Percentiles rank a stretch among this genome's conserved stretches.
Evolutionary conservation across 2,113 vertebrate species (phyloP).

Genomic region (Melanerpes aurifrons): DNA sequence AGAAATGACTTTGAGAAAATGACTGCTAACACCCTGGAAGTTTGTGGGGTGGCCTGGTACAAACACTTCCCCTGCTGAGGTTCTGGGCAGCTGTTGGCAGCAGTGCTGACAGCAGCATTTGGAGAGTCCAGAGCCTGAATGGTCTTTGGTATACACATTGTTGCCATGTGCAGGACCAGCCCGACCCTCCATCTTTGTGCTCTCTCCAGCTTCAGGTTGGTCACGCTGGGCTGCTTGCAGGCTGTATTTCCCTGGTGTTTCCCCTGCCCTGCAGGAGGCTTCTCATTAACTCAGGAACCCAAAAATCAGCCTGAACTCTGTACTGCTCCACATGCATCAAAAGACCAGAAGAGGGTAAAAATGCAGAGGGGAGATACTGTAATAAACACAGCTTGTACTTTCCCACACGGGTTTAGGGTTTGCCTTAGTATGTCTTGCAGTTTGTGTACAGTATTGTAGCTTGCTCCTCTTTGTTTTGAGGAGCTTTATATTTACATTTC

Average conservation of each 20-base stretch:
- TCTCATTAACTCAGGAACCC: not conserved
- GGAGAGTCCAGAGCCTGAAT: not conserved
- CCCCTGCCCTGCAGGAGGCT: not conserved
- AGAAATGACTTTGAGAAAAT: not conserved
- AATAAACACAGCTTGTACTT: not conserved
- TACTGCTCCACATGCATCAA: not conserved
- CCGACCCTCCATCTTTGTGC: not conserved
- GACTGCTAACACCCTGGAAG: not conserved
- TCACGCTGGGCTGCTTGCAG: not conserved
- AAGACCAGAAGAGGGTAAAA: not conserved
- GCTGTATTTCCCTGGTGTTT: not conserved
- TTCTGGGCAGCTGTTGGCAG: not conserved
- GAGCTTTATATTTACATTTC: constrained; percentile 27
- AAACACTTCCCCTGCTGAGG: not conserved
- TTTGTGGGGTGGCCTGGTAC: not conserved
- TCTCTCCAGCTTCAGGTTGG: not conserved
- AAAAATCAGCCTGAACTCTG: not conserved
- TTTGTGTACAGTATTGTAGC: not conserved
- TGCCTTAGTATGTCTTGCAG: not conserved
- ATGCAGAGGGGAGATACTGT: not conserved
- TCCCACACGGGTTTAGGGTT: not conserved
- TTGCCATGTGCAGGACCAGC: not conserved
- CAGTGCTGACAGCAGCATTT: not conserved
- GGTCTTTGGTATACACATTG: not conserved
- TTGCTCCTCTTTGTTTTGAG: constrained; percentile 40